Base-by-base conservation (phyloP, 2,113 vertebrate species). In the Xenopus tropicalis region DNA sequence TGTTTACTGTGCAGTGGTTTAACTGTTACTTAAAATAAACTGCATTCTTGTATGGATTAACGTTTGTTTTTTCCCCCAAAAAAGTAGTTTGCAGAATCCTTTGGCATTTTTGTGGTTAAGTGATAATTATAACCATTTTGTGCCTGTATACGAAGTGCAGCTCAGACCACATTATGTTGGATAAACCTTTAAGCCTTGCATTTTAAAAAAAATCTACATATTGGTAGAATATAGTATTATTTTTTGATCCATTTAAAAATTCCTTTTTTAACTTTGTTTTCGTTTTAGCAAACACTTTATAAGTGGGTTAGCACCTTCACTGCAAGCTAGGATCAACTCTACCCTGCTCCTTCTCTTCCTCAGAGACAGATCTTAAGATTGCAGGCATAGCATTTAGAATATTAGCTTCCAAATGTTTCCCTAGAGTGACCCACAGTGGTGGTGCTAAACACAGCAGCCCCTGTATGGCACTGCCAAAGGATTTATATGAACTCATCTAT, bases 401-500 rank as follows among this genome's bases (percentile, higher is more conserved):
- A 20, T 12, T 23, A 11, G 6, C 19, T 43, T 67, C 46, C 23
- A 75, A 43, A 43, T 61, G 24, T 69, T 68, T 75, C 72, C 72
- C 66, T 75, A 76, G 73, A 69, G 73, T 76, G 73, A 76, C 73
- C 73, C 73, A 76, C 37, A 69, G 73, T 76, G 73, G 73, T 57
- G 16, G 46, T 62, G 67, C 14, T n/a, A 56, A 54, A 51, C 59
- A 76, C 66, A 76, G 25, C 73, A 66, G 20, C 21, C 64, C 19
- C 13, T 16, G 43, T 24, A 54, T 61, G 72, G 59, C 29, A 57
- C 20, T 56, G 46, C 24, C 19, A 69, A 56, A 12, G 23, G 57
- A 13, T 29, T 66, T 24, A n/a, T 13, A 11, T 54, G 52, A 9
- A 17, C 19, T 54, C 16, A 54, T 14, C 52, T 54, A n/a, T 54